These are phyloP conservation scores for Morus bassanus DNA, from an alignment of 2,797 vertebrate genomes.

Conservation along the genomic window DNA sequence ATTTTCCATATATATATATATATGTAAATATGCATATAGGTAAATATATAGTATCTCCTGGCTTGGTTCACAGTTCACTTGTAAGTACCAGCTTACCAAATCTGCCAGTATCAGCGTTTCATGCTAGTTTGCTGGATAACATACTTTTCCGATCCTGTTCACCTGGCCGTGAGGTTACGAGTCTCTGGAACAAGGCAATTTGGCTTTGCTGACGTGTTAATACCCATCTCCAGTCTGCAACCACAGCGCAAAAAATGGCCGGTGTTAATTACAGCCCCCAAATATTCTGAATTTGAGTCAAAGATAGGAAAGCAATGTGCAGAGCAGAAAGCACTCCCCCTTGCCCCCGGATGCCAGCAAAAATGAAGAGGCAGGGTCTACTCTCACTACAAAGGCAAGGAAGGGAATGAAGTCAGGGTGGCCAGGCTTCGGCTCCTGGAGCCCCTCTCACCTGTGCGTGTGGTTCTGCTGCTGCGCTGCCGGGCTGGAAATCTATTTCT, in stretches of 20 bases:
- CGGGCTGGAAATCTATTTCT: background rate
- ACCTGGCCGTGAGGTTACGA: fast-evolving
- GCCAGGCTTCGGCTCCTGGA: background rate
- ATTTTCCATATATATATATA: background rate
- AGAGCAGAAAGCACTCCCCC: background rate
- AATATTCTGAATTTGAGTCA: background rate
- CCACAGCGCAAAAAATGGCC: background rate
- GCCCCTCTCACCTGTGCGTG: fast-evolving
- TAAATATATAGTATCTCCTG: background rate
- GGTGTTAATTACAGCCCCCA: background rate
- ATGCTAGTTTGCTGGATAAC: background rate
- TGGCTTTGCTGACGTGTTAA: background rate
- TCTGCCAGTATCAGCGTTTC: background rate
- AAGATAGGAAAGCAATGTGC: background rate
- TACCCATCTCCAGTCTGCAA: background rate
- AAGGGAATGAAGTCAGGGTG: background rate
- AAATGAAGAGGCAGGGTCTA: fast-evolving
- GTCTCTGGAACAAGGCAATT: background rate
- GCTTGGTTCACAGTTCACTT: background rate
- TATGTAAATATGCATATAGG: background rate
- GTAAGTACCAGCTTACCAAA: background rate
- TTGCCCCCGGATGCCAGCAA: fast-evolving
- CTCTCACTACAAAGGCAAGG: background rate
- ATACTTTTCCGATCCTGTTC: background rate
- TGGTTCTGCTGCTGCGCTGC: background rate